A percentile compares a stretch with the other conserved stretches of the same genome.
Evolutionary conservation across 2,797 vertebrate species (phyloP).

Genomic region (Sorex maritimensis): DNA sequence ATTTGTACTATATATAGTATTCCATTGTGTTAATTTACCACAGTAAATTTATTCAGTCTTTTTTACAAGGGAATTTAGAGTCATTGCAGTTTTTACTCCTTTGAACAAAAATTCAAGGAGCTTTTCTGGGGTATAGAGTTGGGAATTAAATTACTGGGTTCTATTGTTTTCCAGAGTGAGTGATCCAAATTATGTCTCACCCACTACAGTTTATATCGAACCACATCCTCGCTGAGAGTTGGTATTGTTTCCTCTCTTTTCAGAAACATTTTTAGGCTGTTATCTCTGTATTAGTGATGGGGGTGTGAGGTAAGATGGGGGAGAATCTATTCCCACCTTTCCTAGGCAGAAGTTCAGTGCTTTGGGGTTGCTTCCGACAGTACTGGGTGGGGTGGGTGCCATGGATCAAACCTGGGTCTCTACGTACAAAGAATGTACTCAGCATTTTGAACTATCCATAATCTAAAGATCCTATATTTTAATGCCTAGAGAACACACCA

Average conservation of each 20-base stretch:
- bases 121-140: constrained; percentile 44
- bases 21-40: constrained; percentile 15
- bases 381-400: too few species aligned
- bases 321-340: neutral
- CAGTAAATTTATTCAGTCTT: neutral
- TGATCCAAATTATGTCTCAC: neutral
- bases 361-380: too few species aligned
- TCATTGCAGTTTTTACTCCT: constrained; percentile 14
- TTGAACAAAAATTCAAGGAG: neutral
- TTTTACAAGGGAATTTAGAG: constrained; percentile 23
- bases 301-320: neutral
- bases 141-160: constrained; percentile 28
- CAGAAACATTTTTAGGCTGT: neutral
- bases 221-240: neutral
- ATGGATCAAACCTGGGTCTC: too few species aligned
- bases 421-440: too few species aligned
- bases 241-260: neutral
- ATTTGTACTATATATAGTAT: neutral
- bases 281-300: neutral
- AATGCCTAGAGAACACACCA: neutral
- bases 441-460: too few species aligned
- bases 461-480: neutral
- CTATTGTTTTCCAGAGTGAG: constrained; percentile 51
- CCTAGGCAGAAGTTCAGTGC: neutral
- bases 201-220: neutral